Base-by-base conservation (phyloP, 2,797 vertebrate species). In the Anolis apletophallus region DNA sequence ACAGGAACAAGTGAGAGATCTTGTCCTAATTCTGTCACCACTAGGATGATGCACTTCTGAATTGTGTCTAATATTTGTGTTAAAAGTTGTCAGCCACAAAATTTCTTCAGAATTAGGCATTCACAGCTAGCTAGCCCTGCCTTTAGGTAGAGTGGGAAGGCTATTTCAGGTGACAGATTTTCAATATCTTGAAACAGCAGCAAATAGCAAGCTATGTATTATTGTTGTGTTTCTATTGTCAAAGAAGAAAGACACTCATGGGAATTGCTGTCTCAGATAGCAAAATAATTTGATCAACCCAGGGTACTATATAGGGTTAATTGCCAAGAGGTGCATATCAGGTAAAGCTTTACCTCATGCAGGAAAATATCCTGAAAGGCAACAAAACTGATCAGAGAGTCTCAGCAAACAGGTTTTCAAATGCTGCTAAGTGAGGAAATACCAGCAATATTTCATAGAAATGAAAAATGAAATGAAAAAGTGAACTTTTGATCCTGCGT, bases 11-110 rank as follows among this genome's bases (percentile, higher is more conserved):
- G 72, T 6, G 54, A 80, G 84, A 67, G 86, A 81, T 80, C 87
- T 90, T 87, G 88, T 87, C 92, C 92, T 89, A 91, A 93, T 93
- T 95, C 91, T 94, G 91, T 92, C 93, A 91, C 55, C 46, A 77
- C 34, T 86, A 81, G 50, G 50, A 80, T 88, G 80, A 88, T 82
- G 93, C 0, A 61, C 89, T 91, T 89, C 34, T 91, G 75, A 81
- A 29, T 90, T 29, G 77, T 50, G 85, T 93, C 92, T 89, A 89
- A 75, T 52, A 54, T 86, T 84, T 12, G 0, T 14, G 16, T 74
- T 59, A 85, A 90, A 55, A 36, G 86, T 88, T 85, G 85, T 64
- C 50, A 90, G 85, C 82, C 23, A 71, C 40, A 88, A 9, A 67
- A 88, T 91, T 90, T 75, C 78, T 61, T 57, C 50, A 90, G 91